These are phyloP conservation scores for Phodopus roborovskii DNA, from an alignment of 2,113 vertebrate species.

Conservation along the genomic window DNA sequence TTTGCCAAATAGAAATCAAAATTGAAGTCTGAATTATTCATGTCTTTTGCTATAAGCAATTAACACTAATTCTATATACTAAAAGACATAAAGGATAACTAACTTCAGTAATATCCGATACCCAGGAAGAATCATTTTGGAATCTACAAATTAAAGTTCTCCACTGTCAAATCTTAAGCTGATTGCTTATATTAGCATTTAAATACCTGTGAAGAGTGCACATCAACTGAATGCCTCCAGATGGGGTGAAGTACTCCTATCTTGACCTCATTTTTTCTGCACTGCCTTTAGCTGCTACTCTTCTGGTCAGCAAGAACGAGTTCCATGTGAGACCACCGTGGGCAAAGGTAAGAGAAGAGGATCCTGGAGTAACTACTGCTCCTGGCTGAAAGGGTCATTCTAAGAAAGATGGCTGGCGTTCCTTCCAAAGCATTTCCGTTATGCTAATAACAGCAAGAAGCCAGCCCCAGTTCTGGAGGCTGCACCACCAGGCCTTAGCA, in stretches of 20 bases:
- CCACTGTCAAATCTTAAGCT: background rate
- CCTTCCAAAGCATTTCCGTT: background rate
- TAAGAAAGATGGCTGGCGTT: background rate
- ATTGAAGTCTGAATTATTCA: conserved; percentile 35
- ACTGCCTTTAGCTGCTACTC: background rate
- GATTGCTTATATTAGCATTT: background rate
- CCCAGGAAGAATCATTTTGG: background rate
- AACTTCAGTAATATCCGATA: conserved; percentile 19
- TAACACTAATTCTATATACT: conserved; percentile 5
- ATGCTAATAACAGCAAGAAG: background rate
- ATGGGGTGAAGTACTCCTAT: background rate
- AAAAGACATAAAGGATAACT: conserved; percentile 29
- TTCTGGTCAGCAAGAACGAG: background rate
- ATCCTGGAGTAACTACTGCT: background rate
- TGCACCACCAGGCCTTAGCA: background rate
- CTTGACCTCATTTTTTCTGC: background rate
- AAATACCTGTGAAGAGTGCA: background rate
- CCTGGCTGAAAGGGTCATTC: conserved; percentile 1
- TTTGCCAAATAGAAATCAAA: conserved; percentile 50
- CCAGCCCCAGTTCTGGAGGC: background rate
- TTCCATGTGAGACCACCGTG: background rate
- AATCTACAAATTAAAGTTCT: conserved; percentile 35
- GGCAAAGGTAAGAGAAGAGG: conserved; percentile 28
- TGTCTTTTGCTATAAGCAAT: conserved; percentile 15
- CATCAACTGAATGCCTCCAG: background rate